These are phyloP conservation scores for Catostomus latipinnis DNA, from an alignment of 2,797 vertebrate genomes.

Conservation along the genomic window DNA sequence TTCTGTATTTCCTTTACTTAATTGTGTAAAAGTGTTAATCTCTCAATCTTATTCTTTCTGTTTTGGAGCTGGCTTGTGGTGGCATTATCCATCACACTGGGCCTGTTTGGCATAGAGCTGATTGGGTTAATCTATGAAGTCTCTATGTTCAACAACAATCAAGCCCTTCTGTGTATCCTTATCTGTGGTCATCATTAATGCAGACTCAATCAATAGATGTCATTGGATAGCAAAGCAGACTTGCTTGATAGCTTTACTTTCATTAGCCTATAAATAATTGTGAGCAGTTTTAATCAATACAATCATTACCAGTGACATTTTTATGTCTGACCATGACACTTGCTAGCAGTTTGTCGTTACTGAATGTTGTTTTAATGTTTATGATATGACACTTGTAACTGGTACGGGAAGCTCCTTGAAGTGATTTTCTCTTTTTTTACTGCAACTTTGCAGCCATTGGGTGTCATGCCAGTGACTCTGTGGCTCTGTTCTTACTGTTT, in stretches of 20 bases:
- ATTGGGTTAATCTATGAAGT: conserved; percentile 88
- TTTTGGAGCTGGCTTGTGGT: conserved; percentile 80
- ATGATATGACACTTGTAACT: neutral
- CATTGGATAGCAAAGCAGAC: neutral
- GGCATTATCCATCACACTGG: conserved; percentile 83
- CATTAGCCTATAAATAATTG: neutral
- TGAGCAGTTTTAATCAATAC: neutral
- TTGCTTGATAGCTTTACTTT: neutral
- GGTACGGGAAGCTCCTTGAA: too few species aligned
- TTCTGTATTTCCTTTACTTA: neutral
- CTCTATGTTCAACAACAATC: conserved; percentile 90
- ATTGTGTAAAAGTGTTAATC: neutral
- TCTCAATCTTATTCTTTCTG: neutral
- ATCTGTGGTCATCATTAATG: neutral
- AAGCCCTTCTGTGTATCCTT: conserved; percentile 94
- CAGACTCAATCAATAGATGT: neutral
- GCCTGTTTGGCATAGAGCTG: conserved; percentile 85
- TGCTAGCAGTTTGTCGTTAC: neutral
- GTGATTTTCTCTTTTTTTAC: neutral
- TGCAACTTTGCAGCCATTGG: conserved; percentile 72
- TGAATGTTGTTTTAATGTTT: neutral
- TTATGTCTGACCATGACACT: neutral
- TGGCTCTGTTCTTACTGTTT: conserved; percentile 85
- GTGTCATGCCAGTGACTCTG: conserved; percentile 79
- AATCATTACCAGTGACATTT: neutral